Conservation (phyloP, 2,113 vertebrate species). For the human region GRCh38 chr13:53600501-53601000, state of each 20-base stretch:
- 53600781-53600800: neutral
- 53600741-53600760: neutral
- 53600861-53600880: neutral
- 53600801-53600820: neutral
- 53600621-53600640: neutral
- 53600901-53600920: neutral
- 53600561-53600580: neutral
- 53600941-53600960: neutral
- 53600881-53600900: neutral
- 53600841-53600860: neutral
- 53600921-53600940: neutral
- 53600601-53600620: neutral
- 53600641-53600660: neutral
- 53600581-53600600: neutral
- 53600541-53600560: neutral
- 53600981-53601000: constrained; percentile 33
- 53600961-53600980: neutral
- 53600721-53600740: neutral
- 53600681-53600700: neutral
- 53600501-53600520: neutral
- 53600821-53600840: neutral
- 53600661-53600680: neutral
- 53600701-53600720: neutral
- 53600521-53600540: constrained; percentile 33
- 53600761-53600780: neutral